Base-by-base conservation (phyloP, 2,888 invertebrate genomes). In the Drosophila mercatorum region DNA sequence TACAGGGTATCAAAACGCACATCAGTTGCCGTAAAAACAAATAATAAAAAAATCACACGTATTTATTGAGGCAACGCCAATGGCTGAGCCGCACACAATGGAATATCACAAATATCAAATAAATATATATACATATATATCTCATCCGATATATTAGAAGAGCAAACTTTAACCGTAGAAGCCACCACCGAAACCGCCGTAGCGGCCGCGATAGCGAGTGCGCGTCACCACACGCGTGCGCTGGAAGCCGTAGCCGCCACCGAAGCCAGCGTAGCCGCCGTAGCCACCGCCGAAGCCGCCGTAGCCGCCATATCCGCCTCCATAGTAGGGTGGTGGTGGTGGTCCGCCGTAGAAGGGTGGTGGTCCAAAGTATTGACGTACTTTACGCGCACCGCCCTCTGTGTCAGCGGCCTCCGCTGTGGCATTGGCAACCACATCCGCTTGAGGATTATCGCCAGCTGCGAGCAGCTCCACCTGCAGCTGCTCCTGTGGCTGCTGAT, bases 161-260 rank as follows among this genome's bases (percentile, higher is more conserved):
- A 31, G 31, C 36, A 36, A 52, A 28, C 49, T 41, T 78, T 75
- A 87, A 28, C 88, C 86, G 40, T 88, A 89, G 58, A 43, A 78
- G n/a, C 76, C 72, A 40, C 60, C 84, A 4, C 84, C 80, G 38
- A 64, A 78, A 12, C 75, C 87, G 26, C 79, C 80, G 46, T 73
- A 83, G 8, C 80, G 73, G 34, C 80, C 82, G 28, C 82, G 78
- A 49, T 76, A 78, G 38, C 88, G 81, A 0, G 90, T 90, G 34
- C 89, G 89, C 17, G 90, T 90, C 36, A 90, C 75, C 53, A 78
- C 72, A 11, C 83, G 89, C 2, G 81, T 81, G 40, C 84, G 80
- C 38, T 78, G 75, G 55, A 17, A 76, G 26, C 74, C 70, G 41
- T 66, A 75, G 12, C 74, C 70, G 17, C 43, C 73, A 8, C 75